Evolutionary conservation across 2,113 vertebrate genomes (phyloP), one percentile per base, ranked within the genome.

Genomic region (Heteronetta atricapilla): DNA sequence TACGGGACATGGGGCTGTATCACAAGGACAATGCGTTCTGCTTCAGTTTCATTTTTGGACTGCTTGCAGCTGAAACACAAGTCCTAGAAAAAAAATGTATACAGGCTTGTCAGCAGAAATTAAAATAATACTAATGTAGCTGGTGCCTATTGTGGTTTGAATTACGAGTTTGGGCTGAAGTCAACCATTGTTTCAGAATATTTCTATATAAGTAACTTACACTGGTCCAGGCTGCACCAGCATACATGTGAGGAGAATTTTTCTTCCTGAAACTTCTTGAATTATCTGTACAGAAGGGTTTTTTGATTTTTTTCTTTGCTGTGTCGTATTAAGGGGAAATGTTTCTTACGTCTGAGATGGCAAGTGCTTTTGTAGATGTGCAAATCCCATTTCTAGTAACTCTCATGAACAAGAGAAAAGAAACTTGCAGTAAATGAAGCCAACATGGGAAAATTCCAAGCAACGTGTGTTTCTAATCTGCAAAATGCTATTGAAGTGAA

Each of bases 131-230:
- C 28, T 82, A 63, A 89, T 44, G 36, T 55, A 69, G 42, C 38
- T 77, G 59, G 33, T 88, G 77, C 68, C 75, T 87, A 4, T 38
- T 86, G 82, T 95, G 83, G 81, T 90, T 93, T 90, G 48, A 93
- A 44, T 93, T 78, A 84, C 67, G 53, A 87, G 50, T 53, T 89
- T 90, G 80, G 62, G 53, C n/a, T 33, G 12, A 89, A 89, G 75
- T 86, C 79, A 88, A 53, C 73, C 69, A 64, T 89, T 94, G 58
- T 86, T 93, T 79, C 33, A 13, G 48, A 67, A n/a, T 63, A 86
- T 66, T 88, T 69, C 70, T 78, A 11, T 3, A 0, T 58, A 68
- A 56, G 20, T 74, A 50, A 69, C 19, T 89, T 70, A 60, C 56
- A 77, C n/a, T 81, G 76, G 34, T 60, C 66, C 76, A 44, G 69